Base-by-base conservation (phyloP, 1,140 invertebrate genomes). In the Geopemphigus sp. region DNA sequence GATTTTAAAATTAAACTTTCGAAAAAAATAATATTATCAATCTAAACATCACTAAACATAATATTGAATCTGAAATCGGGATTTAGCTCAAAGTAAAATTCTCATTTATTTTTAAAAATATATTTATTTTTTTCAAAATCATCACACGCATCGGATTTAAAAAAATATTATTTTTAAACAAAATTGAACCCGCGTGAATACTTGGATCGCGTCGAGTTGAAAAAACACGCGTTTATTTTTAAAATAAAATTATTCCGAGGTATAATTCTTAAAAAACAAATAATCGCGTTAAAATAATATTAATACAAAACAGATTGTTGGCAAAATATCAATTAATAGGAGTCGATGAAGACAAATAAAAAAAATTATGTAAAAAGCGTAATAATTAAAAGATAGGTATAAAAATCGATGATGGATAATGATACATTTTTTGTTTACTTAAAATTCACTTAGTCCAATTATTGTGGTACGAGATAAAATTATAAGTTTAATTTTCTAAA, bases 221-320 rank as follows among this genome's bases (percentile, higher is more conserved):
- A 78, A 74, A 63, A 78, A 78, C 22, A 78, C 24, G 22, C 24
- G 5, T 78, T 78, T 78, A 63, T 78, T 78, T 78, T 47, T 78
- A 78, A 78, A 61, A 59, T 61, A 45, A 76, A 74, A 76, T 61
- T 61, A 78, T 26, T 24, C 56, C 19, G 56, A 76, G 73, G 73
- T 76, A 76, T 61, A 39, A 39, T 4, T 4, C 3, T 4, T 4
- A 61, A 78, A 66, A 78, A 61, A 78, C 19, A 61, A 26, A 61
- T 24, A n/a, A 47, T 47, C 32, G 39, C 22, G 47, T 57, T 50
- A 19, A 78, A 78, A 63, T 78, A 78, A 78, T 78, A 78, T 61
- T 78, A 63, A 78, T 63, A 78, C 57, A 45, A 54, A 47, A 26
- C 57, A 45, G 14, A 78, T 61, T 47, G 74, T 78, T 78, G 74